Evolutionary conservation across 2,113 vertebrate genomes (phyloP).

Genomic region (Alosa alosa): DNA sequence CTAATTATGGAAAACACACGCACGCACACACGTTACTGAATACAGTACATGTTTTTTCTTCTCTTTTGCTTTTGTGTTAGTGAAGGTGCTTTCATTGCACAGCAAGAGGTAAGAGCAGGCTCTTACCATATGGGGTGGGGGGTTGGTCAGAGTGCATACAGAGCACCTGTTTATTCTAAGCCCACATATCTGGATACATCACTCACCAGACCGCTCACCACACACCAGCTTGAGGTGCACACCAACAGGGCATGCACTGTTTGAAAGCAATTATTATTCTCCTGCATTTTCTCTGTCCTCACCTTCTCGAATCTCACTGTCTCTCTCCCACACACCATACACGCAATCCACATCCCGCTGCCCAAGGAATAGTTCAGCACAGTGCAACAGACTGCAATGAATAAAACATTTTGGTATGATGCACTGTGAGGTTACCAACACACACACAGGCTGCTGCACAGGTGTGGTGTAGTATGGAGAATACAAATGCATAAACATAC

Average conservation of each 20-base stretch:
- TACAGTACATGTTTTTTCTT: not conserved
- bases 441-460: not conserved
- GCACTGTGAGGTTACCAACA: not conserved
- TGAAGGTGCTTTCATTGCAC: not conserved
- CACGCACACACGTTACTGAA: not conserved
- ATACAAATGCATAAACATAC: not conserved
- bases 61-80: not conserved
- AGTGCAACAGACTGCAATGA: not conserved
- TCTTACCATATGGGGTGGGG: too few relatives aligned
- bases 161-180: not conserved
- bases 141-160: not conserved
- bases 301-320: not conserved
- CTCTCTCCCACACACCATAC: not conserved
- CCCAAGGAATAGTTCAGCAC: too few relatives aligned
- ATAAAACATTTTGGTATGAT: not conserved
- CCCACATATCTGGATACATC: not conserved
- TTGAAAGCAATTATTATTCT: not conserved
- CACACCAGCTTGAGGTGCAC: not conserved
- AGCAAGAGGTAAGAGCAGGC: too few relatives aligned
- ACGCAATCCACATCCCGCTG: not conserved
- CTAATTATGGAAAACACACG: not conserved
- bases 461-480: not conserved
- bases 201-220: too few relatives aligned
- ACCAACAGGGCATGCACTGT: not conserved
- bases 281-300: too few relatives aligned